These are phyloP conservation scores for Microplitis manilae DNA, from an alignment of 2,888 invertebrate genomes.

Conservation along the genomic window DNA sequence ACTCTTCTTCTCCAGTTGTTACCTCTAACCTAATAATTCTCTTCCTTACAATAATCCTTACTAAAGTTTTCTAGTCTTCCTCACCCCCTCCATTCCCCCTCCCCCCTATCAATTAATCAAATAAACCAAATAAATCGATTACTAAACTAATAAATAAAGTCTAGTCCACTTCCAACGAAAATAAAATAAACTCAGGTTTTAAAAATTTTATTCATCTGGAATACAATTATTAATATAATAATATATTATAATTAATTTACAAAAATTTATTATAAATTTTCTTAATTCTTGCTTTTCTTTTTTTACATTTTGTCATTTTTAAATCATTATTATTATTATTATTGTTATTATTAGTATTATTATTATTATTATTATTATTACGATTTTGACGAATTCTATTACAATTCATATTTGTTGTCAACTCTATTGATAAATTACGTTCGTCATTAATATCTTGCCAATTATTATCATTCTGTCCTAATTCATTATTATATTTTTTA, in stretches of 20 bases:
- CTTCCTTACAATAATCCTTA: too few relatives aligned
- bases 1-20: slow-evolving; percentile 44
- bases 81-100: slow-evolving; percentile 23
- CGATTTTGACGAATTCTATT: slow-evolving; percentile 49
- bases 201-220: not conserved
- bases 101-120: not conserved
- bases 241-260: not conserved
- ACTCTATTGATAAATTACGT: slow-evolving; percentile 57
- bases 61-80: slow-evolving; percentile 15
- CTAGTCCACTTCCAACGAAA: slow-evolving; percentile 5
- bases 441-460: slow-evolving; percentile 40
- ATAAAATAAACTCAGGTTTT: not conserved
- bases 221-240: not conserved
- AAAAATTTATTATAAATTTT: slow-evolving; percentile 37
- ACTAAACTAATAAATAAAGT: slow-evolving; percentile 7
- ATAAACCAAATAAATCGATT: not conserved
- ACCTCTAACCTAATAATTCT: slow-evolving; percentile 8
- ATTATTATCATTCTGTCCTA: slow-evolving; percentile 28
- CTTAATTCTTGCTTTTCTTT: slow-evolving; percentile 53
- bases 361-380: slow-evolving; percentile 23
- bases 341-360: slow-evolving; percentile 5
- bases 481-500: slow-evolving; percentile 1
- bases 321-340: slow-evolving; percentile 32
- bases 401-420: slow-evolving; percentile 51
- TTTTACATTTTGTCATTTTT: slow-evolving; percentile 53